A percentile compares a stretch with the other conserved stretches of the same genome.
phyloP scores from a whole-genome alignment of 2,113 vertebrate genomes.

The Pterocles orientalis region DNA sequence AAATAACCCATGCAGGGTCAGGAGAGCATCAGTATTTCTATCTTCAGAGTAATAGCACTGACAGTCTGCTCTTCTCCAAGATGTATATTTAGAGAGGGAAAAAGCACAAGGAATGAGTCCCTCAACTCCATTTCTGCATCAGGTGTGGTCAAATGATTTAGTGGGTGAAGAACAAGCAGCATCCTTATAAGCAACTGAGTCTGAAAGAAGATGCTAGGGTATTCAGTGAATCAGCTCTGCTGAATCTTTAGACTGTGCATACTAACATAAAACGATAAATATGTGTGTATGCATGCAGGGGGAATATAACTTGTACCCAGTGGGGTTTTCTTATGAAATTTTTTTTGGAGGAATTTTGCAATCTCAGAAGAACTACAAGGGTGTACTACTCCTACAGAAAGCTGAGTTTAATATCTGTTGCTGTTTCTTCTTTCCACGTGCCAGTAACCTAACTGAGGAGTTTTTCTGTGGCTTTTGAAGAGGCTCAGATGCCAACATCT shows the following conservation, averaged over 20 bases:
- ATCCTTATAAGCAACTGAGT: background rate
- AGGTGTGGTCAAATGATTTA: background rate
- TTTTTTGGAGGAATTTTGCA: background rate
- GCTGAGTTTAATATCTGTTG: background rate
- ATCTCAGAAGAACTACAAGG: background rate
- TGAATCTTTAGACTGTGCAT: background rate
- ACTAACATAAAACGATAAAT: background rate
- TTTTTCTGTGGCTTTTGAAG: background rate
- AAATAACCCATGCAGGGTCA: background rate
- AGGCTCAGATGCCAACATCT: background rate
- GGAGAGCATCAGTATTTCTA: background rate
- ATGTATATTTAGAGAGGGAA: fast-evolving
- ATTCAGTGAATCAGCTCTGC: background rate
- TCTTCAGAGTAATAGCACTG: background rate
- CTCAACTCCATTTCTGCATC: background rate
- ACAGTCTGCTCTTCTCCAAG: background rate
- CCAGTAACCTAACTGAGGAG: background rate
- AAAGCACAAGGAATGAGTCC: background rate
- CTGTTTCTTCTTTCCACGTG: background rate
- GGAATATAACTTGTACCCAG: background rate
- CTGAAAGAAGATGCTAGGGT: background rate
- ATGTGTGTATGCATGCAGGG: background rate
- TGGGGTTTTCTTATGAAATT: background rate
- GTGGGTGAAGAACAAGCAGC: background rate
- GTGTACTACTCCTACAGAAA: background rate